phyloP scores from a whole-genome alignment of 2,113 vertebrate genomes.

The Zosterops hypoxanthus region DNA sequence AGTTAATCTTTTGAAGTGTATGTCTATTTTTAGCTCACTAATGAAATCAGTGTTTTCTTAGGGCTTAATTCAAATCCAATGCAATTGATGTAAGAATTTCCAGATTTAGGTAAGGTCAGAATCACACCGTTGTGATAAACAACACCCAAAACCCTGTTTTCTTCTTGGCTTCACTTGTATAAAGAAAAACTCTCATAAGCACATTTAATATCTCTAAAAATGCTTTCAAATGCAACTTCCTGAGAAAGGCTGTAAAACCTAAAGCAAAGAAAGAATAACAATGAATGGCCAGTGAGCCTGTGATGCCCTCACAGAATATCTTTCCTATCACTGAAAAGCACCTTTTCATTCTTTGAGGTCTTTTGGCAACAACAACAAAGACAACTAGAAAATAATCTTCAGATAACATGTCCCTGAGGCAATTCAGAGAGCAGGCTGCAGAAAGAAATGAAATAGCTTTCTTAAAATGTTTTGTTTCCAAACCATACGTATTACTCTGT shows the following conservation, averaged over 20 bases:
- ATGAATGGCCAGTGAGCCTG: background rate
- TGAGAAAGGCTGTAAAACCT: background rate
- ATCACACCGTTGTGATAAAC: background rate
- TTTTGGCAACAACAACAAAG: slow-evolving; percentile 25
- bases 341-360: slow-evolving; percentile 2
- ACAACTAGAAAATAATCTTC: slow-evolving; percentile 26
- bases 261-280: background rate
- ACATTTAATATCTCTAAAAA: background rate
- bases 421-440: background rate
- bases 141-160: background rate
- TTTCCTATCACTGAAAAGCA: background rate
- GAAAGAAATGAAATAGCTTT: slow-evolving; percentile 8
- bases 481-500: background rate
- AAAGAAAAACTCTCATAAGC: background rate
- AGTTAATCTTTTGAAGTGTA: background rate
- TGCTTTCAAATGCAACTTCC: background rate
- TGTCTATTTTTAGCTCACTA: background rate
- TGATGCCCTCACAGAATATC: background rate
- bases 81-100: background rate
- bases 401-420: slow-evolving; percentile 4
- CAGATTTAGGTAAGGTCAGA: background rate
- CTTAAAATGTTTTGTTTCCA: slow-evolving; percentile 29
- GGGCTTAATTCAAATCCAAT: background rate
- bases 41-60: background rate
- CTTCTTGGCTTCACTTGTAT: background rate